Evolutionary conservation across 2,797 vertebrate genomes (phyloP).

Genomic region (Cirrhinus molitorella): DNA sequence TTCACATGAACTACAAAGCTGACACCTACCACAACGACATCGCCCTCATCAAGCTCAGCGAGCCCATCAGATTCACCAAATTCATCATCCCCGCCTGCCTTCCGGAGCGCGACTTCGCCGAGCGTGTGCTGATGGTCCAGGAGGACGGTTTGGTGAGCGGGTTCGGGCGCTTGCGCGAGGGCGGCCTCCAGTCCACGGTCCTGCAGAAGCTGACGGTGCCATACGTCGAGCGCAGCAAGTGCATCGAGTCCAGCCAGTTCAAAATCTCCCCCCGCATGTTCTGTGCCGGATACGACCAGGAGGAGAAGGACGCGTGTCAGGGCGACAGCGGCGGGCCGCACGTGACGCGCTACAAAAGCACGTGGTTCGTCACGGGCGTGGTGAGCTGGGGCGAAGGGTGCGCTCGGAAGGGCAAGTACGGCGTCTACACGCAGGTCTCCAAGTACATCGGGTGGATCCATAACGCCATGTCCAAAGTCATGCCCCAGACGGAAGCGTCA

Average conservation of each 20-base stretch:
- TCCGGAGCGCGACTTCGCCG: slow-evolving; percentile 86
- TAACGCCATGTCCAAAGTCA: slow-evolving; percentile 62
- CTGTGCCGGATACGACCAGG: slow-evolving; percentile 87
- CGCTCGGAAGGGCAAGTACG: slow-evolving; percentile 88
- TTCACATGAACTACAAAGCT: slow-evolving; percentile 77
- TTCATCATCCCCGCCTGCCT: slow-evolving; percentile 88
- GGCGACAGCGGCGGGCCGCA: slow-evolving; percentile 96
- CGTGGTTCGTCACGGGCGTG: slow-evolving; percentile 89
- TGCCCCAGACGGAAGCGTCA: neutral
- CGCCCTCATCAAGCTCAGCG: slow-evolving; percentile 85
- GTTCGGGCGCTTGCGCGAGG: slow-evolving; percentile 86
- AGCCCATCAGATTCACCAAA: slow-evolving; percentile 80
- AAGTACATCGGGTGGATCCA: slow-evolving; percentile 87
- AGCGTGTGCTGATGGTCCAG: slow-evolving; percentile 87
- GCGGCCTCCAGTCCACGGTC: slow-evolving; percentile 72
- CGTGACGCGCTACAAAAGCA: slow-evolving; percentile 83
- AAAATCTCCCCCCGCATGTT: slow-evolving; percentile 88
- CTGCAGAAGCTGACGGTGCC: slow-evolving; percentile 87
- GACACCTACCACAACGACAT: slow-evolving; percentile 91
- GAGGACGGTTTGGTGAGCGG: slow-evolving; percentile 84
- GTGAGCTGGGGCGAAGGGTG: slow-evolving; percentile 98
- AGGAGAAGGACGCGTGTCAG: slow-evolving; percentile 87
- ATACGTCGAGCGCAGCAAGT: slow-evolving; percentile 82
- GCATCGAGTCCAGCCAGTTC: slow-evolving; percentile 85
- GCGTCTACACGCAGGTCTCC: slow-evolving; percentile 92